phyloP scores from a whole-genome alignment of 1,140 invertebrate genomes.

The Ptiloglossa arizonensis region DNA sequence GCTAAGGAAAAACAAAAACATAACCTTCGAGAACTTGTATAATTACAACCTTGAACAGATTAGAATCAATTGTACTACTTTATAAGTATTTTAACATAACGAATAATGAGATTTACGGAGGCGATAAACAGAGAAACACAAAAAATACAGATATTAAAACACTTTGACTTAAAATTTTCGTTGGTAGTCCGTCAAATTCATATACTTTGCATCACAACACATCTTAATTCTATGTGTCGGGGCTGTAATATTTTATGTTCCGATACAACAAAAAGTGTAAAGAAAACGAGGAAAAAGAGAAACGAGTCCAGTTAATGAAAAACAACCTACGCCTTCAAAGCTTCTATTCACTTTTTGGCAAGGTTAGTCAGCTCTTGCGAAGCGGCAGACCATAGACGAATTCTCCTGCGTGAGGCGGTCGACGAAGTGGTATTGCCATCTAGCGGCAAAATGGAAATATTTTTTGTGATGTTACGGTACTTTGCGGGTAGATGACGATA shows the following conservation, averaged over 20 bases:
- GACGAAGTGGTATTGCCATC: too few relatives aligned
- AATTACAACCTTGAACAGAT: background rate
- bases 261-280: background rate
- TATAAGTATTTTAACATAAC: background rate
- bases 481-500: too few relatives aligned
- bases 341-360: background rate
- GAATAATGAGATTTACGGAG: background rate
- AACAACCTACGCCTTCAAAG: conserved; percentile 27
- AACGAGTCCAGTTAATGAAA: background rate
- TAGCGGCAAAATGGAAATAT: background rate
- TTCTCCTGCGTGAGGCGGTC: too few relatives aligned
- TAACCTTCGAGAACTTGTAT: conserved; percentile 8
- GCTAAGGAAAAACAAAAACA: conserved; percentile 35
- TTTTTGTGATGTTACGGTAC: too few relatives aligned
- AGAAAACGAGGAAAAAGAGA: background rate
- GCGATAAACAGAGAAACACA: background rate
- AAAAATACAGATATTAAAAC: background rate
- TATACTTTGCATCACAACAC: conserved; percentile 10
- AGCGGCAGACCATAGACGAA: background rate
- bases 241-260: background rate
- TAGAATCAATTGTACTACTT: background rate
- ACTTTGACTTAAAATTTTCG: background rate
- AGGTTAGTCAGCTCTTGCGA: background rate
- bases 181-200: background rate
- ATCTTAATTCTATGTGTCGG: background rate